Evolutionary conservation across 2,113 vertebrate species (phyloP).

Genomic region (Oncorhynchus keta): DNA sequence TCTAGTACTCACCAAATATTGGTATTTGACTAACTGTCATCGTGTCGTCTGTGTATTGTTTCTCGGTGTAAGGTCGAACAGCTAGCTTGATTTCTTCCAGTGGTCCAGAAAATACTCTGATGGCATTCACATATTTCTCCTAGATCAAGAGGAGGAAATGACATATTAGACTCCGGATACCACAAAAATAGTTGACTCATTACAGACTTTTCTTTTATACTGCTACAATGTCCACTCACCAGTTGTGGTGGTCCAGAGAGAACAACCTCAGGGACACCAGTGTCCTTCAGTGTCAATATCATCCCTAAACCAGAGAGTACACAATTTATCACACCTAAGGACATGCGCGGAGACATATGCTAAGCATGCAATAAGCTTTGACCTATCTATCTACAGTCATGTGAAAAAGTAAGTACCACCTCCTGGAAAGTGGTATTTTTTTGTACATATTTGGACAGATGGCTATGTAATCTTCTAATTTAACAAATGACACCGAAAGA

Average conservation of each 20-base stretch:
- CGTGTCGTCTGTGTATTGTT: slow-evolving; percentile 62
- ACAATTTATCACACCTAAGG: neutral
- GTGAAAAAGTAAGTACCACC: no score
- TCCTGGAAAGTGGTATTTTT: no score
- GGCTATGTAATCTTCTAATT: no score
- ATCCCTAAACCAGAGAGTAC: slow-evolving; percentile 74
- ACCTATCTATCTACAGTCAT: no score
- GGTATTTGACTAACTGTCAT: slow-evolving; percentile 84
- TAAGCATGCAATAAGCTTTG: no score
- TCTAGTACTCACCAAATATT: slow-evolving; percentile 78
- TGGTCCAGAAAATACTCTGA: slow-evolving; percentile 70
- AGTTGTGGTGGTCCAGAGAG: slow-evolving; percentile 91
- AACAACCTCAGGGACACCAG: slow-evolving; percentile 83
- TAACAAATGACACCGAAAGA: no score
- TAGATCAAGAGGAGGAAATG: neutral
- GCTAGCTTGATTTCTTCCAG: slow-evolving; percentile 73
- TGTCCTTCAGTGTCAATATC: slow-evolving; percentile 88
- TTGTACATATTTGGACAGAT: no score
- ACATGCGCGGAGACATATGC: no score
- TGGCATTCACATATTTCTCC: slow-evolving; percentile 70
- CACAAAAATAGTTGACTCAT: neutral
- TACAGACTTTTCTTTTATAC: neutral
- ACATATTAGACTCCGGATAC: neutral
- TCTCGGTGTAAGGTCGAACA: slow-evolving; percentile 67
- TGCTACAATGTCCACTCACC: slow-evolving; percentile 75